These are phyloP conservation scores for Sylvia borin DNA, from an alignment of 2,797 vertebrate species.

Conservation along the genomic window DNA sequence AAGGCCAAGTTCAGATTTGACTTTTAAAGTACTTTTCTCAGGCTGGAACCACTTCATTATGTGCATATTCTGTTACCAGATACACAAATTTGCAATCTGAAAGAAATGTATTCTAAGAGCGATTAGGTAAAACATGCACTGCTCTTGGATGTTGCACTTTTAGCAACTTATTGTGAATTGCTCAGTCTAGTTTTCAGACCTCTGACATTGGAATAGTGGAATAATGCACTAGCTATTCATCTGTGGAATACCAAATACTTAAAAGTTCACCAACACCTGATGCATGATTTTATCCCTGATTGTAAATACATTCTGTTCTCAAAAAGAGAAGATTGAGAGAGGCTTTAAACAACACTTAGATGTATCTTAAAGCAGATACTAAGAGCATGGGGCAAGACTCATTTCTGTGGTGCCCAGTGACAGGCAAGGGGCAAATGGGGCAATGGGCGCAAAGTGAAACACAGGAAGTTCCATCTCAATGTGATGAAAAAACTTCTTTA, in stretches of 20 bases:
- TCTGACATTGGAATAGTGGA: not conserved
- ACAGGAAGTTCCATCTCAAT: too few species aligned
- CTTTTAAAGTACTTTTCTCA: not conserved
- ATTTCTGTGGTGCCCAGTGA: not conserved
- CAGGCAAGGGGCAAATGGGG: not conserved
- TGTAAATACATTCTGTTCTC: not conserved
- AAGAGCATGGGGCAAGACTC: fast-evolving
- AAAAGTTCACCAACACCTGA: not conserved
- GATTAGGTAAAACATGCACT: not conserved
- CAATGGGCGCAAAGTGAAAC: not conserved
- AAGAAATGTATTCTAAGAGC: not conserved
- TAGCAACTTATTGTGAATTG: not conserved
- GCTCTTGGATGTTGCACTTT: not conserved
- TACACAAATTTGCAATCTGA: not conserved
- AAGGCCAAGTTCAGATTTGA: not conserved
- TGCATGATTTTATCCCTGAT: not conserved
- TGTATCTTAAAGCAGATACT: not conserved
- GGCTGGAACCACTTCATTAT: not conserved
- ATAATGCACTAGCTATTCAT: not conserved
- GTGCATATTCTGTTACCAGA: not conserved
- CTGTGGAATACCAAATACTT: not conserved
- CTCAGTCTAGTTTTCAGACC: not conserved
- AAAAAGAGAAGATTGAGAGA: not conserved
- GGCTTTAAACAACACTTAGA: not conserved
- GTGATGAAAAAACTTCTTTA: not conserved